Evolutionary conservation across 2,888 invertebrate genomes (phyloP).

Genomic region (Hyppa rectilinea): DNA sequence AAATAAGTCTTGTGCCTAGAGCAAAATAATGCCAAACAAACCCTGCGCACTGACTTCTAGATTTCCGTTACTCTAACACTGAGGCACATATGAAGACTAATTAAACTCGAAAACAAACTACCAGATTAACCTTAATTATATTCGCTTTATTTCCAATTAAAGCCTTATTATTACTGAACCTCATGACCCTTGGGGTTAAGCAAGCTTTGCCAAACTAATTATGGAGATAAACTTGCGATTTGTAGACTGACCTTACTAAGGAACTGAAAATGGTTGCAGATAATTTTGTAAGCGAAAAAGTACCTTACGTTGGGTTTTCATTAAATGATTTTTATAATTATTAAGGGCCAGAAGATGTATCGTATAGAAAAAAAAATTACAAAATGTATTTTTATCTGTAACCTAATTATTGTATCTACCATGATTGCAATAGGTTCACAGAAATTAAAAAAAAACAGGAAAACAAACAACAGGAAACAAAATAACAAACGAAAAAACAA

Average conservation of each 20-base stretch:
- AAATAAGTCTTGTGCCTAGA: neutral
- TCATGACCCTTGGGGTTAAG: neutral
- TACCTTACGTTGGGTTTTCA: neutral
- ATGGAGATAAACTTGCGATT: constrained; percentile 11
- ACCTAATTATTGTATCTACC: neutral
- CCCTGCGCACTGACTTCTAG: neutral
- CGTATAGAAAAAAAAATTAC: neutral
- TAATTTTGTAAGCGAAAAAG: neutral
- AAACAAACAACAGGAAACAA: too few relatives aligned
- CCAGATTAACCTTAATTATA: neutral
- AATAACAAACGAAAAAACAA: too few relatives aligned
- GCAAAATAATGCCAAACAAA: too few relatives aligned
- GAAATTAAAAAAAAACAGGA: too few relatives aligned
- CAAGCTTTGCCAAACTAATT: constrained; percentile 17
- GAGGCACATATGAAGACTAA: neutral
- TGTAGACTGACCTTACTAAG: neutral
- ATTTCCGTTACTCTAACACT: constrained; percentile 2
- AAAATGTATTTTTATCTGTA: neutral
- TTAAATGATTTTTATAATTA: too few relatives aligned
- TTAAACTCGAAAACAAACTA: constrained; percentile 9
- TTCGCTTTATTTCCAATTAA: constrained; percentile 19
- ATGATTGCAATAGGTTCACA: too few relatives aligned
- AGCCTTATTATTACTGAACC: constrained; percentile 19
- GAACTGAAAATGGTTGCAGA: neutral
- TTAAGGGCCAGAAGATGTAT: too few relatives aligned